Evolutionary conservation across 2,113 vertebrate genomes (phyloP).

Genomic region (Gulo gulo): DNA sequence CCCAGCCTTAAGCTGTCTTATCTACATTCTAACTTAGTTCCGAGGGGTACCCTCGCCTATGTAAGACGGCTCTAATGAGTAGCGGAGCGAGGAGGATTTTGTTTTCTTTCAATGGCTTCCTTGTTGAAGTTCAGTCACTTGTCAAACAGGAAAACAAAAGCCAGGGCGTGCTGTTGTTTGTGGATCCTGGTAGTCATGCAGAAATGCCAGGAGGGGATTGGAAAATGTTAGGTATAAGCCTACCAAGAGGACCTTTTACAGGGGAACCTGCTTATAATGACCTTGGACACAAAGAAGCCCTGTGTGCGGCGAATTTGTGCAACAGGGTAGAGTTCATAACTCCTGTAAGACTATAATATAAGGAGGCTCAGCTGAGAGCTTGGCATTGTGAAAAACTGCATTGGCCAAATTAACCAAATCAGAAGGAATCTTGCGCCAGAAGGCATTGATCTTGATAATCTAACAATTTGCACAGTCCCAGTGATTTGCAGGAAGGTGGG

Average conservation of each 20-base stretch:
- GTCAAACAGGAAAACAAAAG: constrained; percentile 70
- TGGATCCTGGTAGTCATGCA: neutral
- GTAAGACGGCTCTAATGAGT: neutral
- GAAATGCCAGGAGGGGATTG: neutral
- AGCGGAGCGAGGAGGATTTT: neutral
- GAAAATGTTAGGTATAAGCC: constrained; percentile 40
- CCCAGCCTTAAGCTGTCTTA: neutral
- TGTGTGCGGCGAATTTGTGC: constrained; percentile 32
- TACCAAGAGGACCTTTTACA: constrained; percentile 28
- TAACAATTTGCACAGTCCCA: neutral
- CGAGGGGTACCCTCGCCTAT: neutral
- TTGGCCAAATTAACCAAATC: constrained; percentile 10
- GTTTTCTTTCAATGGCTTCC: constrained; percentile 42
- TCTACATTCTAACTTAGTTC: constrained; percentile 25
- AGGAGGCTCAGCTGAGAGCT: neutral
- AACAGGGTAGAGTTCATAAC: constrained; percentile 39
- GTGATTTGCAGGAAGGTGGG: neutral
- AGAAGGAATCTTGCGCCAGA: neutral
- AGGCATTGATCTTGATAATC: neutral
- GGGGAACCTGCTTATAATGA: constrained; percentile 49
- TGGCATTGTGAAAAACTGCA: neutral
- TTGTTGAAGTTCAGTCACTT: constrained; percentile 69
- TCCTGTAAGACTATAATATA: neutral
- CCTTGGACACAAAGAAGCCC: constrained; percentile 39
- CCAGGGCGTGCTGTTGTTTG: constrained; percentile 34